Evolutionary conservation across 2,888 invertebrate genomes (phyloP).

Genomic region (Loripinus fragilis): DNA sequence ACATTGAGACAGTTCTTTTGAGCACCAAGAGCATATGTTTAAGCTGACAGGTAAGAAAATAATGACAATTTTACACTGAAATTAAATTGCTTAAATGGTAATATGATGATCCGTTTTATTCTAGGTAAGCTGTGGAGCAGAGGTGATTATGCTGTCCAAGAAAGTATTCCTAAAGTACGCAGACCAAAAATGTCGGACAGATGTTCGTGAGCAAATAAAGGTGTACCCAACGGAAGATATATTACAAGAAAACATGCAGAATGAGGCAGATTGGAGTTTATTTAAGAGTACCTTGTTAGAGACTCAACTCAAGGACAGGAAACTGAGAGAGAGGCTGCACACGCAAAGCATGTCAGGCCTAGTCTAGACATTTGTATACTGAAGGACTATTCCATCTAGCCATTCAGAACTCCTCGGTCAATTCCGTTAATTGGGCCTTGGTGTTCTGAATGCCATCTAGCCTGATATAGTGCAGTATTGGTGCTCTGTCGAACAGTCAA

Average conservation of each 20-base stretch:
- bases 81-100: neutral
- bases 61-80: no score
- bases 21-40: no score
- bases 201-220: conserved; percentile 63
- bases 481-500: no score
- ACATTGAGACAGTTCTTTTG: no score
- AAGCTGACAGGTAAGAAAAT: no score
- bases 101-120: no score
- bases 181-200: conserved; percentile 62
- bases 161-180: conserved; percentile 72
- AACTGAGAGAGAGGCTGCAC: neutral
- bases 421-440: no score
- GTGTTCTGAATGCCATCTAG: no score
- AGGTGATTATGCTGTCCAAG: conserved; percentile 75
- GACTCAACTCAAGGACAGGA: conserved; percentile 35
- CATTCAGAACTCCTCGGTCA: no score
- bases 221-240: conserved; percentile 68
- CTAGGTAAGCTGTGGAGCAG: conserved; percentile 75
- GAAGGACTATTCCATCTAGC: no score
- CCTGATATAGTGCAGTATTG: no score
- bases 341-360: neutral
- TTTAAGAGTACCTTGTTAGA: conserved; percentile 61
- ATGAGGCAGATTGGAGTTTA: conserved; percentile 68
- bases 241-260: conserved; percentile 72
- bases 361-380: no score